Conservation (phyloP, 2,797 vertebrate genomes). For the Acipenser transmontanus region DNA sequence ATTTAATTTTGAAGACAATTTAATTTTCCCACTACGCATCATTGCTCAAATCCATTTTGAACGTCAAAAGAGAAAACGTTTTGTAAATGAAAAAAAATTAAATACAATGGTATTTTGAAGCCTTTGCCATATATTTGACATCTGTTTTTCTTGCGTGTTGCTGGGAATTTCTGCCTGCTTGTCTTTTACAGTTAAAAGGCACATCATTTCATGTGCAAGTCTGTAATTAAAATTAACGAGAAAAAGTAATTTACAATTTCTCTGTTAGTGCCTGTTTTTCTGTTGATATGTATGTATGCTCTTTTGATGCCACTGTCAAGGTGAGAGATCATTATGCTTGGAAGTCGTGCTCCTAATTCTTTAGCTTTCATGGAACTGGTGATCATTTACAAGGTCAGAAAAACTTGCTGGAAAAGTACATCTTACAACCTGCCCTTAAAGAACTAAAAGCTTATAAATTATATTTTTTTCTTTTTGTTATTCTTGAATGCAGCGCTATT, state of each 20-base stretch:
- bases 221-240: constrained; percentile 28
- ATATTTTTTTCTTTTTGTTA: too few relatives aligned
- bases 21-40: constrained; percentile 21
- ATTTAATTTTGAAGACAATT: constrained; percentile 33
- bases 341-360: not conserved
- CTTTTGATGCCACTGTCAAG: not conserved
- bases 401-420: not conserved
- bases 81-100: constrained; percentile 33
- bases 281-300: not conserved
- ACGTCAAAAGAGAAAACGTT: constrained; percentile 32
- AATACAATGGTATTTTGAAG: constrained; percentile 26
- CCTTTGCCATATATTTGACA: constrained; percentile 11
- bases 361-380: not conserved
- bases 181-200: constrained; percentile 25
- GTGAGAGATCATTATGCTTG: not conserved
- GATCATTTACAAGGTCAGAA: not conserved
- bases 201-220: constrained; percentile 15
- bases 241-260: constrained; percentile 5
- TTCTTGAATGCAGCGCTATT: too few relatives aligned
- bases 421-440: not conserved
- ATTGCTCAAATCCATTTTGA: constrained; percentile 40
- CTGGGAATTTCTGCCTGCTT: constrained; percentile 35
- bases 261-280: not conserved
- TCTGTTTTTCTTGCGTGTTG: constrained; percentile 17
- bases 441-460: too few relatives aligned